phyloP scores from a whole-genome alignment of 1,140 invertebrate species.

The Phthorimaea operculella region DNA sequence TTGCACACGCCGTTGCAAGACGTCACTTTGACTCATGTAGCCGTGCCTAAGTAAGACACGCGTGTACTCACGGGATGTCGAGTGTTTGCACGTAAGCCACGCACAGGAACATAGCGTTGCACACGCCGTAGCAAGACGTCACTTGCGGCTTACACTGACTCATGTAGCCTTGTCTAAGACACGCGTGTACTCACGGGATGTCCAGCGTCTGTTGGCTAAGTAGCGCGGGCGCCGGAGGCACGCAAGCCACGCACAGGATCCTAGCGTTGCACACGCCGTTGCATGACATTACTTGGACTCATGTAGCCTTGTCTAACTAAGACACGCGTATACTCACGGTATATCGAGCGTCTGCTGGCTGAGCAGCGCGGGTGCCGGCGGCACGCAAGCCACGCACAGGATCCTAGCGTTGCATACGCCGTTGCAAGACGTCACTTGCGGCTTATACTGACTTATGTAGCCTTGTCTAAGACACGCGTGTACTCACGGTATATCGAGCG shows the following conservation, averaged over 20 bases:
- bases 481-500: slow-evolving; percentile 51
- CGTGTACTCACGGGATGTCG: slow-evolving; percentile 50
- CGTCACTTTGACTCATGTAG: slow-evolving; percentile 96
- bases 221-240: slow-evolving; percentile 74
- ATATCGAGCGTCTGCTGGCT: slow-evolving; percentile 44
- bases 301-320: too few relatives aligned
- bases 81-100: slow-evolving; percentile 79
- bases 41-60: too few relatives aligned
- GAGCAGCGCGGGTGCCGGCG: slow-evolving; percentile 68
- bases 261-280: slow-evolving; percentile 96
- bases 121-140: slow-evolving; percentile 96
- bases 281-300: slow-evolving; percentile 95
- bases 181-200: slow-evolving; percentile 54
- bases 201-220: slow-evolving; percentile 42
- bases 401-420: slow-evolving; percentile 96
- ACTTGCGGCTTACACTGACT: slow-evolving; percentile 96
- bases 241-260: slow-evolving; percentile 90
- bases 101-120: slow-evolving; percentile 92
- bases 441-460: too few relatives aligned
- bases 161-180: too few relatives aligned
- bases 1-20: slow-evolving; percentile 97
- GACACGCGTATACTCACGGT: slow-evolving; percentile 52
- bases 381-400: slow-evolving; percentile 90
- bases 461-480: too few relatives aligned
- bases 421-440: slow-evolving; percentile 95